phyloP scores from a whole-genome alignment of 2,888 invertebrate species.

The Papilio protenor region DNA sequence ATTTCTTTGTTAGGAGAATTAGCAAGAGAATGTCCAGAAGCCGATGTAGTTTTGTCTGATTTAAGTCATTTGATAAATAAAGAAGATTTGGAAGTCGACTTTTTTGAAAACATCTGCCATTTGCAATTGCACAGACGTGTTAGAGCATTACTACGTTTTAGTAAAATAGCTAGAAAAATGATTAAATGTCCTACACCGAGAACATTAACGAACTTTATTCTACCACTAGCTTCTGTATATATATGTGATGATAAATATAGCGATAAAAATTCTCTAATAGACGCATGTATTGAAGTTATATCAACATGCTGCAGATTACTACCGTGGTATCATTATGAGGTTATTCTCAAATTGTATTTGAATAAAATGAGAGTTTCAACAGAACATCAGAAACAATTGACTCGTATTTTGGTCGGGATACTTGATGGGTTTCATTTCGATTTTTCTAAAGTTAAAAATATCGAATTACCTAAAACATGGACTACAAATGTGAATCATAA shows the following conservation, averaged over 20 bases:
- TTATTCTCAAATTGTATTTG: slow-evolving; percentile 91
- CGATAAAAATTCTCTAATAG: slow-evolving; percentile 91
- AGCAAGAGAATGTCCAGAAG: slow-evolving; percentile 87
- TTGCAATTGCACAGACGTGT: slow-evolving; percentile 93
- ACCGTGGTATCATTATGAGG: slow-evolving; percentile 96
- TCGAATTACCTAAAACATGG: slow-evolving; percentile 70
- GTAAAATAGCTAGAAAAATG: slow-evolving; percentile 86
- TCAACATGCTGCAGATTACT: slow-evolving; percentile 90
- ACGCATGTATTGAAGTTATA: slow-evolving; percentile 93
- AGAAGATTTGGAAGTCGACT: slow-evolving; percentile 93
- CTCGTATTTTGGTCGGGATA: slow-evolving; percentile 90
- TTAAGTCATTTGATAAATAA: slow-evolving; percentile 87
- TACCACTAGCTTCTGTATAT: slow-evolving; percentile 93
- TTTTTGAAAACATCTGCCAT: slow-evolving; percentile 97
- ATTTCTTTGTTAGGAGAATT: slow-evolving; percentile 91
- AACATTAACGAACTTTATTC: slow-evolving; percentile 92
- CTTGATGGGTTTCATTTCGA: slow-evolving; percentile 97
- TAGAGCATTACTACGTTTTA: slow-evolving; percentile 91
- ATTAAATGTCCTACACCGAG: slow-evolving; percentile 86
- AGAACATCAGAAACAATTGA: slow-evolving; percentile 93
- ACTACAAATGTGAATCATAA: slow-evolving; percentile 57
- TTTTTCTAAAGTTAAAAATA: slow-evolving; percentile 85
- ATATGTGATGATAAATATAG: slow-evolving; percentile 90
- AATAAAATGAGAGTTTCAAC: slow-evolving; percentile 88
- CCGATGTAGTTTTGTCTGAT: slow-evolving; percentile 89